phyloP scores from a whole-genome alignment of 2,888 invertebrate genomes.

The Tenthredo livida region DNA sequence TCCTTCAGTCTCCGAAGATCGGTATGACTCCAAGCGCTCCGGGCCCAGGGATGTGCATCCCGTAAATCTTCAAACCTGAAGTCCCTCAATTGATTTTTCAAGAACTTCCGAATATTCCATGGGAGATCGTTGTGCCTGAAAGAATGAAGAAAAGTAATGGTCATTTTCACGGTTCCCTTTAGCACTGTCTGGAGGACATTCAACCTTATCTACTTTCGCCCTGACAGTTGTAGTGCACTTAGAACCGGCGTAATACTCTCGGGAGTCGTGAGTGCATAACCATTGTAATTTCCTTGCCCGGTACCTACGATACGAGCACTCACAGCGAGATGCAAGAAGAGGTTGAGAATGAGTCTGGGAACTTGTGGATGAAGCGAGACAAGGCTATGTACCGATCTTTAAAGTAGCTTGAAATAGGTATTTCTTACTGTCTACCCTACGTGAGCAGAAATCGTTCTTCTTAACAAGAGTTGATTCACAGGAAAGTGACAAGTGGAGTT shows the following conservation, averaged over 20 bases:
- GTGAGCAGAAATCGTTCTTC: slow-evolving; percentile 17
- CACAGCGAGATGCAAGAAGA: slow-evolving; percentile 37
- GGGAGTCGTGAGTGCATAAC: slow-evolving; percentile 42
- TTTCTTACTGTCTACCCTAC: slow-evolving; percentile 12
- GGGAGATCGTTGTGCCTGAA: slow-evolving; percentile 93
- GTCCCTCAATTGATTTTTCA: slow-evolving; percentile 92
- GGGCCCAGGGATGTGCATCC: slow-evolving; percentile 86
- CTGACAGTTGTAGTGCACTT: slow-evolving; percentile 45
- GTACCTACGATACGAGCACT: slow-evolving; percentile 44
- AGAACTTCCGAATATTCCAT: slow-evolving; percentile 94
- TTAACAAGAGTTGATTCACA: background rate
- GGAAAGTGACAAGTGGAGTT: slow-evolving; percentile 24
- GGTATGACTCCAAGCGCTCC: slow-evolving; percentile 89
- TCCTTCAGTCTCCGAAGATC: slow-evolving; percentile 87
- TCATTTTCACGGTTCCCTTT: background rate
- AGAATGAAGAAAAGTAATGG: slow-evolving; percentile 27
- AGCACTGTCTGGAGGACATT: slow-evolving; percentile 13
- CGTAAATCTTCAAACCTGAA: slow-evolving; percentile 87
- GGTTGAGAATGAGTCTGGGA: background rate
- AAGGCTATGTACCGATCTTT: slow-evolving; percentile 28
- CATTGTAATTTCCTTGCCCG: slow-evolving; percentile 41
- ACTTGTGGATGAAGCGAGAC: slow-evolving; percentile 23
- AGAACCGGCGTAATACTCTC: slow-evolving; percentile 25
- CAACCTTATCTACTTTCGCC: slow-evolving; percentile 17
- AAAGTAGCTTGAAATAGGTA: slow-evolving; percentile 11